Percentiles rank a stretch among this genome's conserved stretches.
Conservation (phyloP, 2,888 invertebrate species). For the Ochropacha duplaris region DNA sequence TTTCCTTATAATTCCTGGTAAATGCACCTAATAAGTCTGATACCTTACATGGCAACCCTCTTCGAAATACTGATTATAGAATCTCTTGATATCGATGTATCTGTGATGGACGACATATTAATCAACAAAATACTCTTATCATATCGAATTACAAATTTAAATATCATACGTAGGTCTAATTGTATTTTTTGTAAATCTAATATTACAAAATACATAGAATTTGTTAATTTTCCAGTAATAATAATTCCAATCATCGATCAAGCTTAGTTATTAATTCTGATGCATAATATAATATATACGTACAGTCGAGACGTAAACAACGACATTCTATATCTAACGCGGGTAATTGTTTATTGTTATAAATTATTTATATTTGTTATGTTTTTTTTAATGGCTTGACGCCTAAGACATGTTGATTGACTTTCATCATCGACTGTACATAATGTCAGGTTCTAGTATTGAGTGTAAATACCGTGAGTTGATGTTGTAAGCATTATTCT, state of each 20-base stretch:
- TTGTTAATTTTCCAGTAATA: neutral
- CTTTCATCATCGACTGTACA: neutral
- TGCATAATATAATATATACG: neutral
- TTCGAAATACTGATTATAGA: conserved; percentile 10
- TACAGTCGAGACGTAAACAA: neutral
- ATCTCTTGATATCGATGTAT: conserved; percentile 36
- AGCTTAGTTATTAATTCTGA: neutral
- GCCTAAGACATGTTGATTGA: neutral
- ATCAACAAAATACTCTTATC: neutral
- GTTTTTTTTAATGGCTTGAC: neutral
- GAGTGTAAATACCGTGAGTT: neutral
- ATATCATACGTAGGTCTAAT: neutral
- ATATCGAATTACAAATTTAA: neutral
- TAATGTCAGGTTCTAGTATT: neutral
- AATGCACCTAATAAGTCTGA: neutral
- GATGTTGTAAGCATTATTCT: neutral
- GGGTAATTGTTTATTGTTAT: neutral
- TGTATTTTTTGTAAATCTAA: neutral
- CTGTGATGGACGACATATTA: conserved; percentile 36
- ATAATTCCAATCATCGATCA: neutral
- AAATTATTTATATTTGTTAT: neutral
- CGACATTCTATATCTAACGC: neutral
- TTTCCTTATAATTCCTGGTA: neutral
- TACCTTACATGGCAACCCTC: neutral
- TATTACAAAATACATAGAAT: neutral